Evolutionary conservation across 2,888 invertebrate genomes (phyloP), one percentile per base, ranked within the genome.

Genomic region (Micropterix aruncella): DNA sequence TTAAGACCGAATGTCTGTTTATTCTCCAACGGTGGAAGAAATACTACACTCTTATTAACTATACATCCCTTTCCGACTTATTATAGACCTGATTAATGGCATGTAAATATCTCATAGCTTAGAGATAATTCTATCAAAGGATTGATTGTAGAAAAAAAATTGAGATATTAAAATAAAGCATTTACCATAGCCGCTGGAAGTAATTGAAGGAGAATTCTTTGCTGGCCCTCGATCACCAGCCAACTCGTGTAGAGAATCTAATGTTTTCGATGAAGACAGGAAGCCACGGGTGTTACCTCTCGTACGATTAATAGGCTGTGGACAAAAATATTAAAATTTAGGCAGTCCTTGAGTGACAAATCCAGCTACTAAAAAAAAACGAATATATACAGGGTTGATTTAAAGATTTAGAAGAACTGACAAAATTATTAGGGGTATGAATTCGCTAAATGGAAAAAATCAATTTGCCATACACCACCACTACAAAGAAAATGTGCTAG

Each of bases 191-290:
- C 86, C 86, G 53, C 86, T 86, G 45, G 86, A 86, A 42, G 83
- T 85, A 58, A 84, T 80, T 14, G 85, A 86, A 1, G 86, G 85
- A 5, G 82, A 72, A 56, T 69, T 69, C 57, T 72, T 70, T 51
- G 57, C 65, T 36, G 67, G 65, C 7, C 60, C 58, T 17, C 70
- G 60, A 59, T 68, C 75, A 66, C 77, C 67, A 56, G 78, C 66
- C 40, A 86, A 73, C 58, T 92, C 91, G 58, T 82, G 80, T 42
- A 92, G 71, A 7, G 91, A 92, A 60, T 92, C 91, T 57, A 88
- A 70, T 18, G 92, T 92, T 58, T 87, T 80, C 19, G 91, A 91
- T 41, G 83, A 83, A 38, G 81, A 82, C 52, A 88, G 53, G 55
- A 67, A 69, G 0, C 67, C 70, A 12, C 70, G 69, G 1, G 72